These are phyloP conservation scores for Subanguina moxae DNA, from an alignment of 1,140 invertebrate genomes.

Conservation along the genomic window DNA sequence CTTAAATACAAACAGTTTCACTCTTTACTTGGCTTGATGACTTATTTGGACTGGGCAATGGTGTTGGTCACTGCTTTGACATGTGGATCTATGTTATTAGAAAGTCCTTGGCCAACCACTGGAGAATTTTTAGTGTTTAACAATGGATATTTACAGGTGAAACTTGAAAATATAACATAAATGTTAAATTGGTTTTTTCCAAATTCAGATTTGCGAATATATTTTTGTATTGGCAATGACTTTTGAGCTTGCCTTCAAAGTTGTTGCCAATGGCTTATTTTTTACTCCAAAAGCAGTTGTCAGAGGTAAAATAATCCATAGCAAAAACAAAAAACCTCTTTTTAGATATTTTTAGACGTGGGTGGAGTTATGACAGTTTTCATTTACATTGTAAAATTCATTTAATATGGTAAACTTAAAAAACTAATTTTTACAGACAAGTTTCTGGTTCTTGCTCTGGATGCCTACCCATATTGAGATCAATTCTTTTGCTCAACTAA, in stretches of 20 bases:
- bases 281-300: slow-evolving; percentile 98
- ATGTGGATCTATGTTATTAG: slow-evolving; percentile 98
- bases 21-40: slow-evolving; percentile 76
- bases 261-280: slow-evolving; percentile 91
- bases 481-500: slow-evolving; percentile 82
- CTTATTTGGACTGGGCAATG: slow-evolving; percentile 99
- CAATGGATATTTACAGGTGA: slow-evolving; percentile 50
- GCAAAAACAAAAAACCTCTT: too few species aligned
- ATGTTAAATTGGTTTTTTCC: not conserved
- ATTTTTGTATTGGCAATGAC: slow-evolving; percentile 97
- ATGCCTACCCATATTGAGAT: slow-evolving; percentile 86
- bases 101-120: slow-evolving; percentile 67
- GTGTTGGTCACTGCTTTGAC: slow-evolving; percentile 93
- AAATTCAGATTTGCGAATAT: slow-evolving; percentile 76
- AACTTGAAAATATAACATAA: not conserved
- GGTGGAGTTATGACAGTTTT: slow-evolving; percentile 92
- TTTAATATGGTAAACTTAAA: not conserved
- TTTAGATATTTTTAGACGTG: slow-evolving; percentile 75
- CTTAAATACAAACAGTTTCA: slow-evolving; percentile 71
- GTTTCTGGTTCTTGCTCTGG: slow-evolving; percentile 90
- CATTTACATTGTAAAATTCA: slow-evolving; percentile 75
- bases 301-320: slow-evolving; percentile 67
- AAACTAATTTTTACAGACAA: slow-evolving; percentile 67
- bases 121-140: slow-evolving; percentile 58
- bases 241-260: slow-evolving; percentile 89